A percentile compares a stretch with the other conserved stretches of the same genome.
Evolutionary conservation across 2,888 invertebrate species (phyloP).

Genomic region (Candidula unifasciata): DNA sequence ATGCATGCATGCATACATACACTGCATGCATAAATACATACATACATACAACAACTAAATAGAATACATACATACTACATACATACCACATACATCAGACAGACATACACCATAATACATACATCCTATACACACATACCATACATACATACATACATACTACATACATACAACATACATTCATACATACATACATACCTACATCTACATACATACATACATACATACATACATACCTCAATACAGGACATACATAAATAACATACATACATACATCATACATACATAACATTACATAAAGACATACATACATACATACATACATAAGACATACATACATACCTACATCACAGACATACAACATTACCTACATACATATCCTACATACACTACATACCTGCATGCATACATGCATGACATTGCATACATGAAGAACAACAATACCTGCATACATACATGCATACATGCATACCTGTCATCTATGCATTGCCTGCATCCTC

Average conservation of each 20-base stretch:
- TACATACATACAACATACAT: background rate
- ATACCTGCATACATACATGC: background rate
- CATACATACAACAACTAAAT: too few relatives aligned
- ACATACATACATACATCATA: constrained; percentile 5
- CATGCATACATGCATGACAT: background rate
- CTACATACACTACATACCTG: constrained; percentile 11
- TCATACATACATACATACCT: background rate
- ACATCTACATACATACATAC: background rate
- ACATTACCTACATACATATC: constrained; percentile 3
- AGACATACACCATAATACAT: constrained; percentile 21
- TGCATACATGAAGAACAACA: too few relatives aligned
- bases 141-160: constrained; percentile 21
- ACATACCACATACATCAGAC: constrained; percentile 14
- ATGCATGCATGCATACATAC: background rate
- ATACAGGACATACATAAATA: too few relatives aligned
- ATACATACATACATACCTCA: too few relatives aligned
- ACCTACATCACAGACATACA: too few relatives aligned
- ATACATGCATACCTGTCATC: background rate
- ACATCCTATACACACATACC: constrained; percentile 8
- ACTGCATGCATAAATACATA: background rate
- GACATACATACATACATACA: constrained; percentile 6
- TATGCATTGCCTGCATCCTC: too few relatives aligned
- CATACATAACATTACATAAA: background rate
- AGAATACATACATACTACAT: background rate
- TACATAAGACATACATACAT: constrained; percentile 24